Conservation (phyloP, 2,888 invertebrate genomes). For the Alitta virens region DNA sequence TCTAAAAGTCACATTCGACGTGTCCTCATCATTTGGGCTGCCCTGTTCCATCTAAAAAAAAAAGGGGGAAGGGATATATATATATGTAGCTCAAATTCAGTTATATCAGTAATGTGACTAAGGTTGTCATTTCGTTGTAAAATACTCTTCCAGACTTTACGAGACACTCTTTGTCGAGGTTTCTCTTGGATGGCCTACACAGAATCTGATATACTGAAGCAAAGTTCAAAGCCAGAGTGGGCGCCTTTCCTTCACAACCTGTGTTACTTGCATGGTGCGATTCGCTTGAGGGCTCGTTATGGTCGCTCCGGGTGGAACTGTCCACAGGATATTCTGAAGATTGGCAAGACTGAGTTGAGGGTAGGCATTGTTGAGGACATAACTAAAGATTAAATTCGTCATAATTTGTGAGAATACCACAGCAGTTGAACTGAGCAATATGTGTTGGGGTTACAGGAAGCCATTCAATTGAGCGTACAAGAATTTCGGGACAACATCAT, state of each 20-base stretch:
- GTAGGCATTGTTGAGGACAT: conserved; percentile 21
- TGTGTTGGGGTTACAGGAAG: conserved; percentile 36
- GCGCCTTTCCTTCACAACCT: conserved; percentile 55
- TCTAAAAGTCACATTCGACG: no score
- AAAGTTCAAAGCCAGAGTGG: conserved; percentile 49
- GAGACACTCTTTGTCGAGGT: conserved; percentile 48
- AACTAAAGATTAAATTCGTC: no score
- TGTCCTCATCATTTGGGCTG: no score
- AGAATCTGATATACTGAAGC: conserved; percentile 51
- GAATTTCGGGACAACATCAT: conserved; percentile 50
- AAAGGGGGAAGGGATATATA: no score
- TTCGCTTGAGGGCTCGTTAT: conserved; percentile 50
- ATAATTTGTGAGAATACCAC: no score
- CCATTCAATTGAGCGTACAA: conserved; percentile 36
- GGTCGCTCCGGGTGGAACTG: conserved; percentile 53
- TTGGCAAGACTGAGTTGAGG: conserved; percentile 44
- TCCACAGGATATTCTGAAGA: conserved; percentile 42
- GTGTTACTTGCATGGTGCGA: conserved; percentile 53
- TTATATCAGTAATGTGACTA: no score
- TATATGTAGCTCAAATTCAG: no score
- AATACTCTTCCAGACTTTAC: conserved; percentile 41
- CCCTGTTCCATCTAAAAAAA: no score
- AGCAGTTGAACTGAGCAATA: no score
- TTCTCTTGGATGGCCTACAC: conserved; percentile 47
- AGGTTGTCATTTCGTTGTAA: neutral